These are phyloP conservation scores for Channallabes apus DNA, from an alignment of 2,797 vertebrate genomes.

Conservation along the genomic window DNA sequence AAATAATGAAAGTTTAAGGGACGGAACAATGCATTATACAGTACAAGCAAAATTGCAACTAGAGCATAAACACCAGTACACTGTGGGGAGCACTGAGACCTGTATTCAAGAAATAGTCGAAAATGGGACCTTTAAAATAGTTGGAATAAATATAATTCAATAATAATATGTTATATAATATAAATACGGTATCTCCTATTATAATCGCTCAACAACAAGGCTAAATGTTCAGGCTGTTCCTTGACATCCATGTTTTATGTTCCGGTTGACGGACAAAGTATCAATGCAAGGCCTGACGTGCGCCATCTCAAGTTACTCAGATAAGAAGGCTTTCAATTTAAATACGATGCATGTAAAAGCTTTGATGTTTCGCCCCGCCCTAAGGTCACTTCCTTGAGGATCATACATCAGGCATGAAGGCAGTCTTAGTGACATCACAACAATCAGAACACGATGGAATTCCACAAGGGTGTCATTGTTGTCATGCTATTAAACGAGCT, in stretches of 20 bases:
- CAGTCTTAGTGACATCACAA: not conserved
- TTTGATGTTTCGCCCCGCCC: not conserved
- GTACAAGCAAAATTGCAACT: too few species aligned
- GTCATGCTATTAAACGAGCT: not conserved
- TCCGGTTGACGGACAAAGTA: not conserved
- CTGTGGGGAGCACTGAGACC: too few species aligned
- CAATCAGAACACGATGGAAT: not conserved
- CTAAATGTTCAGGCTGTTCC: not conserved
- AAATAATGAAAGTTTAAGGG: too few species aligned
- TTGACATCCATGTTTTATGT: not conserved
- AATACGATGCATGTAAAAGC: not conserved
- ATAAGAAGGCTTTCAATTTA: not conserved
- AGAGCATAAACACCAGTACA: too few species aligned
- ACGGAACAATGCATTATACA: too few species aligned
- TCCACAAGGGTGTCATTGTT: not conserved
- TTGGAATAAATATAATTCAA: too few species aligned
- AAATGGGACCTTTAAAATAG: too few species aligned
- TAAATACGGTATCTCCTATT: too few species aligned
- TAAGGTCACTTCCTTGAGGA: not conserved
- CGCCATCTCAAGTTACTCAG: not conserved
- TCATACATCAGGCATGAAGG: not conserved
- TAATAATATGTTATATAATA: too few species aligned
- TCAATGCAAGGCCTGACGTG: not conserved
- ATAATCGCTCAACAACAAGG: not conserved
- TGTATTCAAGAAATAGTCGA: too few species aligned